Percentiles rank a stretch among this genome's conserved stretches.
phyloP scores from a whole-genome alignment of 1,140 invertebrate species.

The Gryon sp. region DNA sequence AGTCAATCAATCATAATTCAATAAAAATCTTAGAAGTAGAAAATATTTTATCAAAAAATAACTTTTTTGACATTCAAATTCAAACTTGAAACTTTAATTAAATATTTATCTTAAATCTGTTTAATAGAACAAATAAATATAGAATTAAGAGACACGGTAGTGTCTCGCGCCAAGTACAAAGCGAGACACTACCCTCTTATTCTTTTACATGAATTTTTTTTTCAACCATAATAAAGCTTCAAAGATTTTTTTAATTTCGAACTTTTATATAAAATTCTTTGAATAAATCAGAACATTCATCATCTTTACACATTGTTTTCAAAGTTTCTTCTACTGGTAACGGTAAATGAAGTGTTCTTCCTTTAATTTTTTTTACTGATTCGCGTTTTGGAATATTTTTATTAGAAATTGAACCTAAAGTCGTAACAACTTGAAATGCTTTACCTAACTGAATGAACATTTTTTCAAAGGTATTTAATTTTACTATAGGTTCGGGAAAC shows the following conservation, averaged over 20 bases:
- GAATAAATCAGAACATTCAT: neutral
- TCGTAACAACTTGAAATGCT: slow-evolving; percentile 63
- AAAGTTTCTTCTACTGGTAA: slow-evolving; percentile 66
- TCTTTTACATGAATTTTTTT: too few relatives aligned
- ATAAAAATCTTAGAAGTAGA: too few relatives aligned
- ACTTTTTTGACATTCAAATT: too few relatives aligned
- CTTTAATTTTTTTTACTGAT: neutral
- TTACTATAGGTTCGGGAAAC: neutral
- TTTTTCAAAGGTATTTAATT: slow-evolving; percentile 51
- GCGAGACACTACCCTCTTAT: too few relatives aligned
- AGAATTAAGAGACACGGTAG: too few relatives aligned
- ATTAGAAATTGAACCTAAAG: neutral
- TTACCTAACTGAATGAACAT: slow-evolving; percentile 69
- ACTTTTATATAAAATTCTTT: slow-evolving; percentile 8
- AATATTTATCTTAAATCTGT: too few relatives aligned
- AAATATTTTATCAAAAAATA: too few relatives aligned
- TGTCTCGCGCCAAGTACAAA: too few relatives aligned
- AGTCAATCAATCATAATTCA: too few relatives aligned
- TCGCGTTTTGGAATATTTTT: slow-evolving; percentile 1
- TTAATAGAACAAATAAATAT: too few relatives aligned
- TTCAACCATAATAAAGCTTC: slow-evolving; percentile 15
- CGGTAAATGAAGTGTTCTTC: slow-evolving; percentile 58
- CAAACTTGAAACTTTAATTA: too few relatives aligned
- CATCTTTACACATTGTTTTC: slow-evolving; percentile 55
- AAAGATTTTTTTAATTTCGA: slow-evolving; percentile 4